Evolutionary conservation across 2,888 invertebrate species (phyloP).

Genomic region (Digitonthophagus gazella): DNA sequence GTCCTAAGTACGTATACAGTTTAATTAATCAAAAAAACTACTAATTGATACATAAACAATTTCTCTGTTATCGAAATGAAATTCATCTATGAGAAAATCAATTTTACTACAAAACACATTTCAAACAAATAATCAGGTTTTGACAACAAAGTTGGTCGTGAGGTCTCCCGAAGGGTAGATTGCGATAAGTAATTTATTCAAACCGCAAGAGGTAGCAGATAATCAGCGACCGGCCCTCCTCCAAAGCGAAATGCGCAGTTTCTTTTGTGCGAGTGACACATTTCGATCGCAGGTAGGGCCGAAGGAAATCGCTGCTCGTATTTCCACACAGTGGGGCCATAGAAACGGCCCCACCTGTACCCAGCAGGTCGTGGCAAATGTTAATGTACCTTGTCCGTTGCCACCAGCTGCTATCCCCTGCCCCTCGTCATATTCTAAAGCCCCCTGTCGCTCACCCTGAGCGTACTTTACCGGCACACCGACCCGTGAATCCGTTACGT

Average conservation of each 20-base stretch:
- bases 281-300: slow-evolving; percentile 29
- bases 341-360: slow-evolving; percentile 46
- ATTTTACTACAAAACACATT: not conserved
- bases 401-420: slow-evolving; percentile 35
- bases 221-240: not conserved
- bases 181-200: not conserved
- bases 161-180: not conserved
- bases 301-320: slow-evolving; percentile 37
- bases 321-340: slow-evolving; percentile 37
- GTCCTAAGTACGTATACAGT: not conserved
- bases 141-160: not conserved
- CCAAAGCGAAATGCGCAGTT: slow-evolving; percentile 1
- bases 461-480: not conserved
- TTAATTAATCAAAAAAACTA: not conserved
- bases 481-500: not conserved
- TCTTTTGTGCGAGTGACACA: slow-evolving; percentile 31
- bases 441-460: slow-evolving; percentile 6
- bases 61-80: too few relatives aligned
- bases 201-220: not conserved
- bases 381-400: slow-evolving; percentile 37
- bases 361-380: slow-evolving; percentile 47
- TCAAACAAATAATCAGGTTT: not conserved
- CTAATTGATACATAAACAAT: too few relatives aligned
- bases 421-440: slow-evolving; percentile 12
- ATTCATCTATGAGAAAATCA: not conserved